Evolutionary conservation across 2,797 vertebrate species (phyloP), one percentile per base, ranked within the genome.

Genomic region (Vultur gryphus): DNA sequence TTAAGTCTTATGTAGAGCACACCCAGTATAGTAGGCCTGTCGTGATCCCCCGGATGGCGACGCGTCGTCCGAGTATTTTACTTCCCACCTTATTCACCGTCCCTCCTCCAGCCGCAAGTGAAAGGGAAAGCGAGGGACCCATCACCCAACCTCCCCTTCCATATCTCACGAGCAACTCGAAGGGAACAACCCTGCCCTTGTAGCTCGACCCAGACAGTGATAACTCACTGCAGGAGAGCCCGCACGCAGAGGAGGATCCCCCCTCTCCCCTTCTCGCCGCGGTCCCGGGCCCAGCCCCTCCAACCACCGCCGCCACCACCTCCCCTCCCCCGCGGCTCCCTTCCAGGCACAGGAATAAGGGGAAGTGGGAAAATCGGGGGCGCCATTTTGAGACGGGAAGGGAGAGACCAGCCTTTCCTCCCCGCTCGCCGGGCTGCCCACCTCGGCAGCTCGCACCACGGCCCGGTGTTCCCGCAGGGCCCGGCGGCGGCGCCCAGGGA

Each of bases 301-400:
- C 61, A 39, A 6, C 93, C 48, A 2, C 25, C 29, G 3, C 46
- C 46, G 15, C 87, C 52, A 1, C 87, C 41, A 10, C 37, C 72
- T 81, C 87, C 85, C 77, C 76, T 81, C 95, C 91, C 88, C 93
- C 62, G 51, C 95, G 20, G 62, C 87, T 84, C 76, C 87, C 52
- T 92, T 79, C 84, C 89, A 78, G 69, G 33, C 93, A 57, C 69
- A 37, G 90, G 82, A 95, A 94, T 90, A 95, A 94, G 95, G 94
- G 94, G 94, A 96, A 97, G 94, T 97, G 94, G 94, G 95, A 93
- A 84, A 95, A 84, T 19, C 88, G 61, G 93, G 89, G 89, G 87
- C 96, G 95, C 97, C 97, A 97, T 97, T 97, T 97, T 97, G 97
- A 96, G 93, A 73, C 51, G 57, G 84, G 80, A 86, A 94, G 31